Evolutionary conservation across 2,113 vertebrate genomes (phyloP), one percentile per base, ranked within the genome.

Genomic region (Nothobranchius kuhntae): DNA sequence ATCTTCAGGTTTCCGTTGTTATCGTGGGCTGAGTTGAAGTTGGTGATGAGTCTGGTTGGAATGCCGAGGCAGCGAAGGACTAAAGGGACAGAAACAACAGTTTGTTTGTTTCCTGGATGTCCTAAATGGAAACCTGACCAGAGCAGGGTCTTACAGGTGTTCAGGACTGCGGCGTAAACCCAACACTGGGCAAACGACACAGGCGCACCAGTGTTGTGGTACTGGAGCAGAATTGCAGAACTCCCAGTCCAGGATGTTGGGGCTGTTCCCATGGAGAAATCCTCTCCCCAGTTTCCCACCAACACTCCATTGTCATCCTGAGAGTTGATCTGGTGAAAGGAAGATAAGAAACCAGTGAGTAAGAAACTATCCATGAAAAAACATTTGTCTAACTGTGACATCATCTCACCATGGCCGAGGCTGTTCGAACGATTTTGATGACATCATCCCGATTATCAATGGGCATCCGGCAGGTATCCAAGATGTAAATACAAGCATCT

Each of bases 141-240:
- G 52, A 12, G 24, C 9, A 38, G 0, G 24, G 1, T 4, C 86
- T 84, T 88, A 99, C 98, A 95, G 0, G 96, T 98, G 86, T 95
- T 97, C 78, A 98, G 93, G 75, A 98, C 95, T 13, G 95, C 98
- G 2, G 98, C 95, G 15, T 92, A 99, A 74, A 98, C 97, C 97
- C 97, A 99, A 83, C 98, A 99, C 71, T 99, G 98, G 15, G 91
- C 98, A 0, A 86, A 99, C 6, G 67, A 72, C 3, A 99, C 93
- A 0, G 97, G 91, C 0, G 80, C 62, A 0, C 91, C 71, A 0
- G 87, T 91, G 61, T 80, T 91, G 63, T 61, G 86, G 55, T 95
- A 98, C 67, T 95, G 87, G 75, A 91, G 64, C 13, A 99, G 92
- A 68, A 98, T 98, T 44, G 94, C 91, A 14, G 92, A 79, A 4